Evolutionary conservation across 2,113 vertebrate species (phyloP).

Genomic region (Centropus bengalensis): DNA sequence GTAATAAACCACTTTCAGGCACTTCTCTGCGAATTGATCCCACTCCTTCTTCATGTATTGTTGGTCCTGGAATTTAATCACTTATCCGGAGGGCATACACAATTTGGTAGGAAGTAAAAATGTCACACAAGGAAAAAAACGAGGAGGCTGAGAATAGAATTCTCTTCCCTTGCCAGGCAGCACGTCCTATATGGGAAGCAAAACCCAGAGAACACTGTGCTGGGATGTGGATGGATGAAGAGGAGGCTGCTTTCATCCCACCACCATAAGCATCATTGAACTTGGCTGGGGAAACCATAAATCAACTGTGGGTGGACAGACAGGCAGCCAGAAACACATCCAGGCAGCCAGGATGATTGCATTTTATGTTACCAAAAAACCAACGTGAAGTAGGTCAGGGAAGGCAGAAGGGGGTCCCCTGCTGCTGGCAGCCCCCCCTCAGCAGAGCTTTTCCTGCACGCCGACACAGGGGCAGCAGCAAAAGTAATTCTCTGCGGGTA

Average conservation of each 20-base stretch:
- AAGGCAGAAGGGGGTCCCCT: background rate
- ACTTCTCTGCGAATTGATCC: slow-evolving; percentile 12
- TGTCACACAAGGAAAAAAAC: background rate
- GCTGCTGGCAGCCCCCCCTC: background rate
- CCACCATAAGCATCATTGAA: background rate
- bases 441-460: background rate
- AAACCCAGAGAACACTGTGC: background rate
- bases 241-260: background rate
- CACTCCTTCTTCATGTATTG: background rate
- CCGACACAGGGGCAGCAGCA: background rate
- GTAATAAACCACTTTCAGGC: background rate
- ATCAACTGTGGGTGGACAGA: background rate
- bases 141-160: background rate
- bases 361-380: background rate
- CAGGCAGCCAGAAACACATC: background rate
- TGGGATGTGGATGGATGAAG: background rate
- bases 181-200: fast-evolving
- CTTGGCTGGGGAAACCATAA: background rate
- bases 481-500: background rate
- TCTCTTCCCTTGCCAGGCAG: background rate
- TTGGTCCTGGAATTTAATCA: slow-evolving; percentile 51
- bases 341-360: background rate
- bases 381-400: background rate
- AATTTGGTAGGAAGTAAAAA: slow-evolving; percentile 38
- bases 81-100: slow-evolving; percentile 21